phyloP scores from a whole-genome alignment of 1,140 invertebrate species.

The Ips typographus region DNA sequence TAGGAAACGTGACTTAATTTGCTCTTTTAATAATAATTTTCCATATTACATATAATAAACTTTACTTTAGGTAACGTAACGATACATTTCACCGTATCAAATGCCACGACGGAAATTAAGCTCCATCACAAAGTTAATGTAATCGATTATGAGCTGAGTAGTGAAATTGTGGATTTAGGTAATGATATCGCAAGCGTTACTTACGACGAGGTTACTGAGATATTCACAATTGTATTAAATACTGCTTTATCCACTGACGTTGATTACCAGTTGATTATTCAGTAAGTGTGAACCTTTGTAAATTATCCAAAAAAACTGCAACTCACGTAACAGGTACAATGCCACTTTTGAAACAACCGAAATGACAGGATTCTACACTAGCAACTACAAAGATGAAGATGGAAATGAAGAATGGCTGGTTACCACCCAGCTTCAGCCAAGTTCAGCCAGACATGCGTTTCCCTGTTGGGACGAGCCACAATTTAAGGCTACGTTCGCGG shows the following conservation, averaged over 20 bases:
- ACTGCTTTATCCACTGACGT: neutral
- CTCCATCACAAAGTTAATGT: slow-evolving; percentile 4
- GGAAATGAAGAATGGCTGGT: slow-evolving; percentile 39
- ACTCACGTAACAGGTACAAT: slow-evolving; percentile 7
- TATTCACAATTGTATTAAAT: slow-evolving; percentile 1
- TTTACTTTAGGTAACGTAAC: slow-evolving; percentile 6
- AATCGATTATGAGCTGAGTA: neutral
- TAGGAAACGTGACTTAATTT: neutral
- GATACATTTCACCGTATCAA: slow-evolving; percentile 11
- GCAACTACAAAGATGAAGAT: slow-evolving; percentile 18
- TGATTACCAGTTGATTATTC: neutral
- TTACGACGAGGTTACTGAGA: slow-evolving; percentile 17
- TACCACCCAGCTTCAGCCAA: slow-evolving; percentile 38
- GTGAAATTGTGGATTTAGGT: neutral
- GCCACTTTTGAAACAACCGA: slow-evolving; percentile 46
- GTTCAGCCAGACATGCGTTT: slow-evolving; percentile 29
- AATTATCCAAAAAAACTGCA: neutral
- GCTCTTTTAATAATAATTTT: neutral
- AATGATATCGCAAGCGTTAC: neutral
- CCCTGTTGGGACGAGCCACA: slow-evolving; percentile 35
- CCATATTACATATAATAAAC: neutral
- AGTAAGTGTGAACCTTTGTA: neutral
- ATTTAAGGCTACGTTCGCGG: slow-evolving; percentile 26
- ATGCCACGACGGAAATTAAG: slow-evolving; percentile 10
- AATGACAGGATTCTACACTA: slow-evolving; percentile 32